Evolutionary conservation across 1,140 invertebrate species (phyloP), one percentile per base, ranked within the genome.

Genomic region (Cydia splendana): DNA sequence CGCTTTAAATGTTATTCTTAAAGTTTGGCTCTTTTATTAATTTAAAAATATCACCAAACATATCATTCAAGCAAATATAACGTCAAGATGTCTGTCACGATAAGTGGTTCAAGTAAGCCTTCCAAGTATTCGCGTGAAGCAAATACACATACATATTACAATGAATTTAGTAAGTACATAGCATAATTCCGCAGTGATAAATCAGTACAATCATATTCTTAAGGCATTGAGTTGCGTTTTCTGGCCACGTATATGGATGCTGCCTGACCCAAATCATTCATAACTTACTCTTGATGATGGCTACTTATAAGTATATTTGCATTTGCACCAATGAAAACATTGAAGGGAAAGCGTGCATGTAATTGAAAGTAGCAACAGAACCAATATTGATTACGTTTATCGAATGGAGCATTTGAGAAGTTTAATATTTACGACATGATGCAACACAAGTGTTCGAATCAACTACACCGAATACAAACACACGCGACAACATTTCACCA

Each of bases 311-410:
- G n/a, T 42, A 42, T 38, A 71, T 71, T 71, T 71, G 38, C 30
- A 71, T 71, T 42, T 18, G 67, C 67, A 5, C 18, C 20, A 65
- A 79, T 62, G 65, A 67, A 78, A 73, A 24, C 77, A 86, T 80
- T 80, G 78, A 82, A 83, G 87, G 85, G 90, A 92, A 92, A 91
- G 90, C 88, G 53, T 82, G 84, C 88, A 91, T 90, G 81, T 85
- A 90, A 91, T 85, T 82, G 82, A 89, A 85, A 85, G 84, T 84
- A 84, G 78, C 82, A 85, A 86, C 85, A 87, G 79, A 83, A 84
- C 84, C 73, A 87, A 90, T 90, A 92, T 90, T 91, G 86, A 89
- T 89, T 86, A 84, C 80, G 84, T 87, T 89, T 89, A 90, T 88
- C 77, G 81, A 89, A 24, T 84, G 18, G 82, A 85, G 84, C 78